These are phyloP conservation scores for Halcyon smyrnensis DNA, from an alignment of 2,797 vertebrate species.

Conservation along the genomic window DNA sequence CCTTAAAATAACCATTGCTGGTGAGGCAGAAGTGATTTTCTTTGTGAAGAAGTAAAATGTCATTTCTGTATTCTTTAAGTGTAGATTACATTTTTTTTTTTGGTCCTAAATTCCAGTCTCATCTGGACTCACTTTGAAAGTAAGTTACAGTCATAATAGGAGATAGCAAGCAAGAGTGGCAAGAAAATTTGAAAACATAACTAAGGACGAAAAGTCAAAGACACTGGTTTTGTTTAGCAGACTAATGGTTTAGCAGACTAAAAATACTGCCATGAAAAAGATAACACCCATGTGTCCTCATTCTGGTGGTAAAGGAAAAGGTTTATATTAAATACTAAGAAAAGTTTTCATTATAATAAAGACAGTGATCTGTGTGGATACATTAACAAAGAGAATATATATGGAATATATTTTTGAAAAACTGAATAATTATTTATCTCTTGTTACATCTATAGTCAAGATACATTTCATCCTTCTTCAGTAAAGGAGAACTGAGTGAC, in stretches of 20 bases:
- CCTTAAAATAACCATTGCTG: not conserved
- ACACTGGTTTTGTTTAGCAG: not conserved
- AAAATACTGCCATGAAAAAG: not conserved
- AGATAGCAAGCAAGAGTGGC: not conserved
- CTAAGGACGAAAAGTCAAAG: not conserved
- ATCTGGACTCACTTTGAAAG: not conserved
- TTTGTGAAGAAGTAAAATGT: not conserved
- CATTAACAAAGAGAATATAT: not conserved
- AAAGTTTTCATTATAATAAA: not conserved
- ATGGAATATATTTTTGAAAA: not conserved
- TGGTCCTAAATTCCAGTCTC: not conserved
- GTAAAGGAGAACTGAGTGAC: not conserved
- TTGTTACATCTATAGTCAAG: not conserved
- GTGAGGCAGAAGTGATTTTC: fast-evolving
- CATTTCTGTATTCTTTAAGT: not conserved
- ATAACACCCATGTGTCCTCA: not conserved
- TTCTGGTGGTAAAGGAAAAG: not conserved
- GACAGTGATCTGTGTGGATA: not conserved
- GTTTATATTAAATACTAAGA: not conserved
- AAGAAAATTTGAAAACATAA: not conserved
- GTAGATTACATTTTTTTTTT: not conserved
- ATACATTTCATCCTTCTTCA: not conserved
- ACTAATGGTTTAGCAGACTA: not conserved
- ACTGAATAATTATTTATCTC: not conserved
- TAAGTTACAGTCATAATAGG: not conserved